Base-by-base conservation (phyloP, 2,888 invertebrate genomes). In the Metacarcinus magister region DNA sequence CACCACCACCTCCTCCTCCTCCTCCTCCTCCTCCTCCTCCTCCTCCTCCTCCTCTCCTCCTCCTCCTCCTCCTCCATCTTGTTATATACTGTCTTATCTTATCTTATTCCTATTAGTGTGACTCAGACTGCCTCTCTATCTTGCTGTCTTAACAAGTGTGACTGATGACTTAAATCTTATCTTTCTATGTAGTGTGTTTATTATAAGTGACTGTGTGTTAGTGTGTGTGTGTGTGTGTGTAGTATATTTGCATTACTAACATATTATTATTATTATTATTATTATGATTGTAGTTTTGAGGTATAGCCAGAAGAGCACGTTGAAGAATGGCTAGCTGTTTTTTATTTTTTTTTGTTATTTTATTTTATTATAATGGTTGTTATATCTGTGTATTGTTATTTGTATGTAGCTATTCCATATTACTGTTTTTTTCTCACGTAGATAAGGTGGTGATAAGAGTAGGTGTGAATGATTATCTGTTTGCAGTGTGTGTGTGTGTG, bases 401-500 rank as follows among this genome's bases (percentile, higher is more conserved):
- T n/a, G 75, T 75, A 28, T 75, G 7, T 23, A n/a, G 23, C 10
- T 28, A 28, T 75, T 28, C n/a, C 54, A 13, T 54, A 8, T 28
- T n/a, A 19, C 28, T 28, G 75, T 75, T 7, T 28, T 75, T 1
- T 28, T 75, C 0, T 60, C 60, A 23, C 23, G 75, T 10, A 28
- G n/a, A 75, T 75, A n/a, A 28, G 8, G 54, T 39, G 60, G 23
- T 60, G 60, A 16, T 54, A 54, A 60, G 16, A 23, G 23, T 60
- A 60, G 16, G 60, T 60, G 60, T 60, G 19, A 60, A 4, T 2
- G 23, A 4, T 60, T 60, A 23, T 60, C 60, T 23, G 1, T 60
- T 19, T 60, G 60, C 23, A 23, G 54, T 95, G 54, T 95, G 54
- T 95, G 39, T 95, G 91, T 95, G 60, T 95, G 39, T 95, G 60